phyloP scores from a whole-genome alignment of 2,888 invertebrate genomes.

The Sarcophaga caerulescens region DNA sequence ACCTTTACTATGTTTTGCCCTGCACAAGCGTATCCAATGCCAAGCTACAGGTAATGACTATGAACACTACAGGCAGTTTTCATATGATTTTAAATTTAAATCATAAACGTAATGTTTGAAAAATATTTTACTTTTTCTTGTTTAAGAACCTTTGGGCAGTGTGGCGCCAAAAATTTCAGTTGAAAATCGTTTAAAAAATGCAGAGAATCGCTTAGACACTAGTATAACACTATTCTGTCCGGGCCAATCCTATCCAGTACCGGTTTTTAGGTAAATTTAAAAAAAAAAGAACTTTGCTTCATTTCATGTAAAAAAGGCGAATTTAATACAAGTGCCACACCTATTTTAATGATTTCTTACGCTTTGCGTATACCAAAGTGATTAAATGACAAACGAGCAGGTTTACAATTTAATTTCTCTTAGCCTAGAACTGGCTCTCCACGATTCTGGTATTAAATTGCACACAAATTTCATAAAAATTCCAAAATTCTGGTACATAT shows the following conservation, averaged over 20 bases:
- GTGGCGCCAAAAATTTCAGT: conserved; percentile 82
- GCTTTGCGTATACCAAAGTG: too few relatives aligned
- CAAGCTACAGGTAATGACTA: conserved; percentile 84
- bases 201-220: conserved; percentile 75
- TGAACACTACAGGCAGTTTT: conserved; percentile 53
- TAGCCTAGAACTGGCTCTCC: too few relatives aligned
- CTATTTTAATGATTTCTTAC: background rate
- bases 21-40: conserved; percentile 89
- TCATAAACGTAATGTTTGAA: background rate
- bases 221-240: conserved; percentile 87
- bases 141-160: conserved; percentile 83
- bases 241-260: conserved; percentile 88
- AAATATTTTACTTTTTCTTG: conserved; percentile 14
- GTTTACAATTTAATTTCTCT: too few relatives aligned
- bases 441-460: too few relatives aligned
- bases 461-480: too few relatives aligned
- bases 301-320: too few relatives aligned
- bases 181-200: conserved; percentile 85
- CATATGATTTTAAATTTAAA: background rate
- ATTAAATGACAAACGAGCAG: too few relatives aligned
- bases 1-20: conserved; percentile 87
- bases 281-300: background rate
- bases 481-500: too few relatives aligned
- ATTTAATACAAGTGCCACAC: background rate
- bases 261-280: conserved; percentile 83